Percentiles rank a stretch among this genome's conserved stretches.
These are phyloP conservation scores for Parauchenoglanis punctatus DNA, from an alignment of 2,797 vertebrate genomes.

Conservation along the genomic window DNA sequence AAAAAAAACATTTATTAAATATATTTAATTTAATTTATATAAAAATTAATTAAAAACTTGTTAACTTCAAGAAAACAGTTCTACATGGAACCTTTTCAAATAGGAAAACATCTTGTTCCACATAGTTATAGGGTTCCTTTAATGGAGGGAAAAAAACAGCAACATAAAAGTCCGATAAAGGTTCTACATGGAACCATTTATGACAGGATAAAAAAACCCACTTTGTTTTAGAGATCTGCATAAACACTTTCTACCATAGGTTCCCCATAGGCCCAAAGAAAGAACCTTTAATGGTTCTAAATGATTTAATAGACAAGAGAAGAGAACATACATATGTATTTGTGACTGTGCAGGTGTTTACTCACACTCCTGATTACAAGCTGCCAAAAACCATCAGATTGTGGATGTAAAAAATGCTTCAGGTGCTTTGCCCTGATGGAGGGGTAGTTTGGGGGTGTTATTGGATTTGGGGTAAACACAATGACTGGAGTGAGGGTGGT, in stretches of 20 bases:
- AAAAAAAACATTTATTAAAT: too few species aligned
- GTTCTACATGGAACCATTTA: not conserved
- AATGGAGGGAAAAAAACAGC: too few species aligned
- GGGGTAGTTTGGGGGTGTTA: conserved; percentile 52
- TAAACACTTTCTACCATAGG: too few species aligned
- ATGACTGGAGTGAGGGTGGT: conserved; percentile 31
- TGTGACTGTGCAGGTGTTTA: conserved; percentile 55
- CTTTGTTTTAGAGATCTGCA: too few species aligned
- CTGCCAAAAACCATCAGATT: conserved; percentile 2
- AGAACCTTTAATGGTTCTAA: not conserved
- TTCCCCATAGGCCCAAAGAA: not conserved
- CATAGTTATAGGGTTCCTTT: not conserved
- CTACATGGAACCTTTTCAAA: not conserved
- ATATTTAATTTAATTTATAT: too few species aligned
- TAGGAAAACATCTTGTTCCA: not conserved
- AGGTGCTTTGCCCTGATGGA: conserved; percentile 58
- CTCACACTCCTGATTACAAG: conserved; percentile 71
- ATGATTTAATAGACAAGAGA: not conserved
- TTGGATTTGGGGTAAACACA: conserved; percentile 40
- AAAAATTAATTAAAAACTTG: too few species aligned
- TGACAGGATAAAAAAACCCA: too few species aligned
- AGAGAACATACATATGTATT: not conserved
- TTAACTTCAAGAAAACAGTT: too few species aligned
- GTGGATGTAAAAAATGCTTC: conserved; percentile 63
- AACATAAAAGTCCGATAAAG: too few species aligned